Percentiles rank a stretch among this genome's conserved stretches.
Evolutionary conservation across 2,797 vertebrate species (phyloP).

Genomic region (Sebastes taczanowskii): DNA sequence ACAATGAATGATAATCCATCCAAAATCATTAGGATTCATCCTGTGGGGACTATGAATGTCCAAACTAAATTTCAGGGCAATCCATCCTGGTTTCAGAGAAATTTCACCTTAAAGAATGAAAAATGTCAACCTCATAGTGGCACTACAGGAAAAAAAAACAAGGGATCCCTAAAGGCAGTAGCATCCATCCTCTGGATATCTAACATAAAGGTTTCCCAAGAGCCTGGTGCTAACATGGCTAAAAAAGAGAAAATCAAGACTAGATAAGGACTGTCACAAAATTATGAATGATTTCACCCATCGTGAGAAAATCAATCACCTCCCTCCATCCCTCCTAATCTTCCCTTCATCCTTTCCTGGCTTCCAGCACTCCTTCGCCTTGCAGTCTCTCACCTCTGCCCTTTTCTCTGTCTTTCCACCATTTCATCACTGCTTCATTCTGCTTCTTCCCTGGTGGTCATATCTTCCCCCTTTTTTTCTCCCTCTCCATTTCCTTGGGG

Average conservation of each 20-base stretch:
- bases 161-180: not conserved
- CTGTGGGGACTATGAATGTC: no score
- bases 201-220: not conserved
- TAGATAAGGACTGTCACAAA: not conserved
- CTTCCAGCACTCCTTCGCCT: conserved; percentile 14
- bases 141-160: not conserved
- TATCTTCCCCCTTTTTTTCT: not conserved
- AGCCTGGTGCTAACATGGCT: not conserved
- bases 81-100: no score
- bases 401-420: not conserved
- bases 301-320: not conserved
- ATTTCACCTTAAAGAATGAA: not conserved
- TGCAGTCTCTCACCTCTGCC: conserved; percentile 10
- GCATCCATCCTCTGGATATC: not conserved
- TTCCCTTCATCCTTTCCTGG: not conserved
- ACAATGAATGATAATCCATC: not conserved
- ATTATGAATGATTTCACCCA: not conserved
- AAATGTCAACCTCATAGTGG: not conserved
- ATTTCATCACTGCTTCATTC: not conserved
- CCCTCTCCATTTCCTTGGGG: conserved; percentile 57
- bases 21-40: no score
- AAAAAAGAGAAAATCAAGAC: not conserved
- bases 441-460: conserved; percentile 25
- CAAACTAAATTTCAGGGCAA: no score
- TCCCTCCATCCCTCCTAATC: not conserved